Conservation (phyloP, 2,888 invertebrate genomes). For the Erynnis tages region DNA sequence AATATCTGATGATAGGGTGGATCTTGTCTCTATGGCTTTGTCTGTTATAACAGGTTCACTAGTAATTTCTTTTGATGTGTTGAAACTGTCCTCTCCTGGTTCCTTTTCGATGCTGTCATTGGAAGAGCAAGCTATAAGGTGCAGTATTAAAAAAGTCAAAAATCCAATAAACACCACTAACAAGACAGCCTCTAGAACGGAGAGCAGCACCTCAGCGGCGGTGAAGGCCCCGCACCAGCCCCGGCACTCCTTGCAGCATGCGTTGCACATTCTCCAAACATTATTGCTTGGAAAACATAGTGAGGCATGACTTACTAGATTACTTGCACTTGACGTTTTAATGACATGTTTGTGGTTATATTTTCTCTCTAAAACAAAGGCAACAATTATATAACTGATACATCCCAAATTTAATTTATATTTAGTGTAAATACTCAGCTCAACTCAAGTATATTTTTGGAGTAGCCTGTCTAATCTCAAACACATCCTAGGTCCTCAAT, state of each 20-base stretch:
- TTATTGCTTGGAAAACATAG: slow-evolving; percentile 18
- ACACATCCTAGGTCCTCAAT: too few species aligned
- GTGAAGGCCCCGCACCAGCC: slow-evolving; percentile 70
- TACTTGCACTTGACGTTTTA: background rate
- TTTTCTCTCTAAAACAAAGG: too few species aligned
- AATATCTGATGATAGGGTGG: slow-evolving; percentile 26
- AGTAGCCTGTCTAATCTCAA: too few species aligned
- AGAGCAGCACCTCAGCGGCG: slow-evolving; percentile 49
- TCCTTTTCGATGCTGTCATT: background rate
- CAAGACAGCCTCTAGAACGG: slow-evolving; percentile 48
- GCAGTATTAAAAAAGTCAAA: slow-evolving; percentile 55
- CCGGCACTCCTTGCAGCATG: slow-evolving; percentile 53
- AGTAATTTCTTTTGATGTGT: background rate
- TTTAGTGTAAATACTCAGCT: too few species aligned
- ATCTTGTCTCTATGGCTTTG: background rate
- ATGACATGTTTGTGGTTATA: too few species aligned
- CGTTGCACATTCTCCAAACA: slow-evolving; percentile 55
- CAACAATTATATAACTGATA: too few species aligned
- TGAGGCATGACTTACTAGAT: slow-evolving; percentile 46
- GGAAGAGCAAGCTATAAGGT: slow-evolving; percentile 49
- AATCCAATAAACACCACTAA: slow-evolving; percentile 48
- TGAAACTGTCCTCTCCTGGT: background rate
- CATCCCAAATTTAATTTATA: too few species aligned
- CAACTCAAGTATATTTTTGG: too few species aligned
- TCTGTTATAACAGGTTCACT: background rate